Evolutionary conservation across 2,797 vertebrate species (phyloP), one percentile per base, ranked within the genome.

Genomic region (Sebastes hopkinsi): DNA sequence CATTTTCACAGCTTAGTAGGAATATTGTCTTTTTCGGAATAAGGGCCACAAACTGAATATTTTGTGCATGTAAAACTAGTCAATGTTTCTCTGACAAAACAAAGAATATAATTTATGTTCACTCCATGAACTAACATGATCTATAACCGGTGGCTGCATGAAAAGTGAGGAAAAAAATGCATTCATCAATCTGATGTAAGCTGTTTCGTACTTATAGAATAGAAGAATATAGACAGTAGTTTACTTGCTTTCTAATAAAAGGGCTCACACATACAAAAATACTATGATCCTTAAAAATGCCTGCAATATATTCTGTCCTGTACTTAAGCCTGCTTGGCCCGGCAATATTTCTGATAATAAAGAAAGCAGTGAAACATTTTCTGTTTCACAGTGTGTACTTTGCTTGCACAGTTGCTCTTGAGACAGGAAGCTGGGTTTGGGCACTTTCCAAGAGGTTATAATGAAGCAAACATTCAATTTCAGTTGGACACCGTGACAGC

Each of bases 381-480:
- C 66, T 70, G 54, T 69, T 79, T 70, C 59, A 67, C 60, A 59
- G 52, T 74, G 68, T 67, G 60, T 75, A 73, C n/a, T 66, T 81
- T 77, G 75, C 79, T 89, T 88, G 59, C 71, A 76, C 80, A 77
- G 84, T 72, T 87, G 59, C 81, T 88, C 69, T 85, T 75, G 75
- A 79, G 80, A 82, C 67, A 81, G 68, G 77, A 81, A 77, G 80
- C 84, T 80, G 71, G 56, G 75, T 77, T 88, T 87, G 88, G 88
- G 42, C 54, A 72, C 75, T 80, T 88, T 93, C 90, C 88, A 89
- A 79, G 75, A 91, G 80, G 60, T 81, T 82, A 87, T 89, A 89
- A 90, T 87, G 86, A 91, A 90, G 85, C 77, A 88, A 90, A 89
- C 79, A 85, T 91, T 89, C 66, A 77, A 84, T 91, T 90, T 90